Evolutionary conservation across 2,888 invertebrate species (phyloP).

Genomic region (Calameuta filiformis): DNA sequence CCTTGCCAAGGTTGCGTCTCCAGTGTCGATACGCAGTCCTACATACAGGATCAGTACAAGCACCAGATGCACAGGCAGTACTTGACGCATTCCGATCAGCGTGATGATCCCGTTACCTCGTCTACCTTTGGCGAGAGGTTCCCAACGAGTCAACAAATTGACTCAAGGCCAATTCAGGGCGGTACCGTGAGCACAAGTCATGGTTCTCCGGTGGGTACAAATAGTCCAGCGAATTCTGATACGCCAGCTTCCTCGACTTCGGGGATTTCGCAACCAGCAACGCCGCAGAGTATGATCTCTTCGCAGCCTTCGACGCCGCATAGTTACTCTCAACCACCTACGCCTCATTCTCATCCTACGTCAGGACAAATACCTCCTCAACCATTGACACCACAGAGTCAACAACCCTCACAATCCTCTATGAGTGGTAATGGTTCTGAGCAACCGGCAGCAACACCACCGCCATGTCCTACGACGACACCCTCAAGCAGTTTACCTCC

Average conservation of each 20-base stretch:
- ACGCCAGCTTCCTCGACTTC: constrained; percentile 58
- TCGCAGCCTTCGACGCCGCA: constrained; percentile 62
- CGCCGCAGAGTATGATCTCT: constrained; percentile 57
- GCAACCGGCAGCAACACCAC: constrained; percentile 47
- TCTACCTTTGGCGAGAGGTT: constrained; percentile 74
- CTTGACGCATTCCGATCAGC: constrained; percentile 53
- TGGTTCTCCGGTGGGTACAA: constrained; percentile 73
- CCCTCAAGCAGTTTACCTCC: constrained; percentile 47
- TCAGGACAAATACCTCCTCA: constrained; percentile 39
- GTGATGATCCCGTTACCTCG: constrained; percentile 74
- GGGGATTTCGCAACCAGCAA: constrained; percentile 56
- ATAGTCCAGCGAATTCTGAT: constrained; percentile 69
- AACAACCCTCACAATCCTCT: constrained; percentile 50
- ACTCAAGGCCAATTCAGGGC: constrained; percentile 82
- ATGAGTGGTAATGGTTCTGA: constrained; percentile 37
- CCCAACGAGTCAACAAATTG: constrained; percentile 68
- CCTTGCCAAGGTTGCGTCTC: constrained; percentile 50
- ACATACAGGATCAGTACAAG: constrained; percentile 54
- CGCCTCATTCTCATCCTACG: constrained; percentile 54
- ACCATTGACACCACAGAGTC: constrained; percentile 40
- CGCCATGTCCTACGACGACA: constrained; percentile 40
- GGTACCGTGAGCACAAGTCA: constrained; percentile 88
- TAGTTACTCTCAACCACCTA: constrained; percentile 60
- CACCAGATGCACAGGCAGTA: constrained; percentile 53
- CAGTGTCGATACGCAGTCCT: constrained; percentile 56